A percentile compares a stretch with the other conserved stretches of the same genome.
Conservation (phyloP, 2,888 invertebrate species). For the Pimpla rufipes region DNA sequence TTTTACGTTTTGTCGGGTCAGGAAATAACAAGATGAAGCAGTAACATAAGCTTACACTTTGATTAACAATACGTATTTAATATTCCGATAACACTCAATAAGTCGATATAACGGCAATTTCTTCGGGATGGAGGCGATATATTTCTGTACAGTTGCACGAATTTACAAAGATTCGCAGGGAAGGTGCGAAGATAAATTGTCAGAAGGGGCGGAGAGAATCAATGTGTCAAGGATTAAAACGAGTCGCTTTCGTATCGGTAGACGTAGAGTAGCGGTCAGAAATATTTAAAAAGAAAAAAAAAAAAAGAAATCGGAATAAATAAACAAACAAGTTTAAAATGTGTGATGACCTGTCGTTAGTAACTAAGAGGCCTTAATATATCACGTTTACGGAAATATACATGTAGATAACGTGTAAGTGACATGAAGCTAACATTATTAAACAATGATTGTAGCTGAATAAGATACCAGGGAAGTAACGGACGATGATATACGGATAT, state of each 20-base stretch:
- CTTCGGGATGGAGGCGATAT: constrained; percentile 26
- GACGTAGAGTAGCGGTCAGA: constrained; percentile 73
- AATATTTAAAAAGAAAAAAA: constrained; percentile 35
- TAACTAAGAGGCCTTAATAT: constrained; percentile 84
- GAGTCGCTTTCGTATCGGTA: constrained; percentile 76
- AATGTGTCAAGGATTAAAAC: constrained; percentile 53
- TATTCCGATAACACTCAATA: constrained; percentile 52
- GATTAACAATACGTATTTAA: constrained; percentile 39
- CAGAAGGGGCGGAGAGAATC: constrained; percentile 28
- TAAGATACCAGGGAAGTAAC: constrained; percentile 51
- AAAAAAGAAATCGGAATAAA: constrained; percentile 61
- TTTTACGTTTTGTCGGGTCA: constrained; percentile 34
- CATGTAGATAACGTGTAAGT: constrained; percentile 63
- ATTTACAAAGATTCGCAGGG: neutral
- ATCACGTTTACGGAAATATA: constrained; percentile 74
- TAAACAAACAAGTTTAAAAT: constrained; percentile 65
- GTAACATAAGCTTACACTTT: constrained; percentile 36
- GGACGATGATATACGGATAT: constrained; percentile 60
- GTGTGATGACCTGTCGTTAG: constrained; percentile 83
- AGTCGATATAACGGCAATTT: constrained; percentile 52
- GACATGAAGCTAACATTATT: constrained; percentile 55
- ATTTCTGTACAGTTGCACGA: constrained; percentile 56
- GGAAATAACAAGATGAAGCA: neutral
- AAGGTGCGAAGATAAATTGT: constrained; percentile 32
- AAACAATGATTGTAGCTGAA: constrained; percentile 70